Evolutionary conservation across 2,113 vertebrate species (phyloP).

Genomic region (Trogon melanurus): DNA sequence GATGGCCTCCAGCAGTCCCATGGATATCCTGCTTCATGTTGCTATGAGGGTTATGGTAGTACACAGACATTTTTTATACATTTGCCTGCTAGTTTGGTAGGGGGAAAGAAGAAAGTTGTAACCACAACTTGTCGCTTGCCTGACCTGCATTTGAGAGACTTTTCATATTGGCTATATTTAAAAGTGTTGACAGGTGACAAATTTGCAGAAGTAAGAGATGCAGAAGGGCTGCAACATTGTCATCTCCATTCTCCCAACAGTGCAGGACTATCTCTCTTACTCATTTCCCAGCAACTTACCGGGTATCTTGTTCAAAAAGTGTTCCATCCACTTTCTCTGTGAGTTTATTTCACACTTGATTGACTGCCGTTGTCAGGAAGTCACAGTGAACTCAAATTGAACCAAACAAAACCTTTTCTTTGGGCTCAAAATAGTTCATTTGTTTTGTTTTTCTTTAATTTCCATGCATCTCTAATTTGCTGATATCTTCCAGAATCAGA

Average conservation of each 20-base stretch:
- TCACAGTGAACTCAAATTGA: background rate
- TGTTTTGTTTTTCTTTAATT: slow-evolving; percentile 37
- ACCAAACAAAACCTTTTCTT: background rate
- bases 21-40: background rate
- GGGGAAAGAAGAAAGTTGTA: background rate
- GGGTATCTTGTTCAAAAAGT: background rate
- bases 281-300: background rate
- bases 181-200: background rate
- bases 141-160: background rate
- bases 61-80: background rate
- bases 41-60: background rate
- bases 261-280: background rate
- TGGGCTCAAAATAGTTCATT: slow-evolving; percentile 25
- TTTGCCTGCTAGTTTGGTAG: background rate
- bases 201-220: background rate
- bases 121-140: background rate
- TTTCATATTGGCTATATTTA: background rate
- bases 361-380: background rate
- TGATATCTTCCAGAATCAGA: slow-evolving; percentile 26
- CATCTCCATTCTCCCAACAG: background rate
- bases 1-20: background rate
- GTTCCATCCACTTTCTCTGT: background rate
- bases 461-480: background rate
- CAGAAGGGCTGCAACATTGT: background rate
- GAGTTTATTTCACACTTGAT: background rate